Conservation (phyloP, 30 jellyfish, hydroid and myxozoan genomes). For the Mastigias papua region DNA sequence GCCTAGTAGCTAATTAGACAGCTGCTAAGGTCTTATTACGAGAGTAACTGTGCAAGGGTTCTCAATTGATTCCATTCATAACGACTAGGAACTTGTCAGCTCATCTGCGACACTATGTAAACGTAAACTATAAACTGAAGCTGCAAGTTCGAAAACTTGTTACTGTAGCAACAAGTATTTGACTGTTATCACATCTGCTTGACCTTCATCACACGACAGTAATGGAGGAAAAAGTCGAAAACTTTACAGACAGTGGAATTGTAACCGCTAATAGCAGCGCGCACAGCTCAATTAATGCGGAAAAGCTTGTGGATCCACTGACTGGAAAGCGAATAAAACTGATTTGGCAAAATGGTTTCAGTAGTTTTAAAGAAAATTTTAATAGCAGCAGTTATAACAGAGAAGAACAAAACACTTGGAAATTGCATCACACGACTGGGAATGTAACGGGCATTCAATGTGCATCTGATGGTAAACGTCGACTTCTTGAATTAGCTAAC, state of each 20-base stretch:
- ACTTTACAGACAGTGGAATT: neutral
- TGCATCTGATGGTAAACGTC: neutral
- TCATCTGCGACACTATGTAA: neutral
- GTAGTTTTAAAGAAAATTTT: neutral
- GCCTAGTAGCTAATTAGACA: too few species aligned
- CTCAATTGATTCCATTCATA: too few species aligned
- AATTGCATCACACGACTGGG: too few species aligned
- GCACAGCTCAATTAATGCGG: neutral
- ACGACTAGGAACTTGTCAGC: too few species aligned
- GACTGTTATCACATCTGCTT: neutral
- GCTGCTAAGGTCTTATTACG: too few species aligned
- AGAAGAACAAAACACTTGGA: neutral
- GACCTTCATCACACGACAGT: neutral
- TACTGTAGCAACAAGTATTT: constrained; percentile 16
- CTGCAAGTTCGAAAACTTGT: neutral
- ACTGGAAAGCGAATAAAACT: constrained; percentile 54
- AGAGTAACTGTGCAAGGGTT: too few species aligned
- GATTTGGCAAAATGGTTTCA: constrained; percentile 43
- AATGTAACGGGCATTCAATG: too few species aligned
- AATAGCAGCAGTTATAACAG: neutral
- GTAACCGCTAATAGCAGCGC: neutral
- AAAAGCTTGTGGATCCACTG: constrained; percentile 41
- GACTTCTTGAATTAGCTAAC: neutral
- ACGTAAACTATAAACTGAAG: neutral
- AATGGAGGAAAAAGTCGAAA: neutral